Conservation (phyloP, 2,113 vertebrate species). For the Porphyrio hochstetteri region DNA sequence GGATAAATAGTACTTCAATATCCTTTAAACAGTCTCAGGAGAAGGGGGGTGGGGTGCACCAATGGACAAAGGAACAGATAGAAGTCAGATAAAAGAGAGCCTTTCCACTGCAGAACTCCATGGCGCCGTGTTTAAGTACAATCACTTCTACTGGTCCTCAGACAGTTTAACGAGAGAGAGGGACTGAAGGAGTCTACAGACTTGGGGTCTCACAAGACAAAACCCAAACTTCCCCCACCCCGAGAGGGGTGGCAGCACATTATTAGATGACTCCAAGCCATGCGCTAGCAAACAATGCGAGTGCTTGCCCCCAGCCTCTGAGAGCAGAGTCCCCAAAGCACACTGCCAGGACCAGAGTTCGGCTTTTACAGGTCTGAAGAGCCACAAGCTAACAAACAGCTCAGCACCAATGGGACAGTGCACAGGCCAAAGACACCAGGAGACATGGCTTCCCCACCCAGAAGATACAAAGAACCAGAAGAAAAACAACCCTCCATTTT, state of each 20-base stretch:
- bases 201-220: too few species aligned
- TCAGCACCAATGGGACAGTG: accelerated
- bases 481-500: background rate
- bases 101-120: background rate
- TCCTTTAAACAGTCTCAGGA: background rate
- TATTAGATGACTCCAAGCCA: background rate
- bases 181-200: too few species aligned
- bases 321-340: background rate
- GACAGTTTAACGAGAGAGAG: accelerated
- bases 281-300: accelerated
- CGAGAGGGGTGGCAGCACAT: background rate
- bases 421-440: accelerated
- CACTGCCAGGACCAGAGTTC: accelerated
- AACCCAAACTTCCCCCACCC: background rate
- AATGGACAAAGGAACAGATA: background rate
- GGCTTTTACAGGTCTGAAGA: background rate
- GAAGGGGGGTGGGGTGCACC: too few species aligned
- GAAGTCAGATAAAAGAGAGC: background rate
- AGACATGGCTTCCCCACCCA: background rate
- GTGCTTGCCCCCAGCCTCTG: background rate
- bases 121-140: background rate
- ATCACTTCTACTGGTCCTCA: background rate
- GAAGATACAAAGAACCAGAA: accelerated
- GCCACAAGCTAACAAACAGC: background rate
- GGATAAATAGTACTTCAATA: background rate